Evolutionary conservation across 2,113 vertebrate genomes (phyloP).

Genomic region (Sus scrofa): DNA sequence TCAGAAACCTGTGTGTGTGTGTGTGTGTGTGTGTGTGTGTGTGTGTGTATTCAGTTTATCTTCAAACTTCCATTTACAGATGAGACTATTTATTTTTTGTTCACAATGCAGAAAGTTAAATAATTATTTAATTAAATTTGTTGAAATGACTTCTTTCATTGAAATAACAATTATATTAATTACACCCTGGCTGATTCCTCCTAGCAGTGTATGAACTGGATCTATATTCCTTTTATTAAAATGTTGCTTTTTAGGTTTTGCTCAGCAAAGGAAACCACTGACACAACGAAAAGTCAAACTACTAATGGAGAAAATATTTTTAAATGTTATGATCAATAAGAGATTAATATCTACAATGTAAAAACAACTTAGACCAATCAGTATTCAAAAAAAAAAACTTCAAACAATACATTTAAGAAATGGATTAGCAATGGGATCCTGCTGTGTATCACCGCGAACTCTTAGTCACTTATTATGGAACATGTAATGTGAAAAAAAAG

Average conservation of each 20-base stretch:
- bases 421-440: too few relatives aligned
- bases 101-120: neutral
- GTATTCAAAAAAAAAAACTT: neutral
- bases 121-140: neutral
- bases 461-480: too few relatives aligned
- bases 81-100: neutral
- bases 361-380: neutral
- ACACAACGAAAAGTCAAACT: neutral
- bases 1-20: neutral
- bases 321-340: neutral
- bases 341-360: neutral
- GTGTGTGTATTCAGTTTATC: neutral
- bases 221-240: conserved; percentile 5
- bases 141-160: neutral
- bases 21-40: neutral
- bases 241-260: neutral
- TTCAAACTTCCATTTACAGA: neutral
- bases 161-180: neutral
- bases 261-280: neutral
- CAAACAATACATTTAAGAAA: neutral
- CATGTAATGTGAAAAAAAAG: too few relatives aligned
- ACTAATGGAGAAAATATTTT: neutral
- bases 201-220: neutral
- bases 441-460: too few relatives aligned
- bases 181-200: neutral